A percentile compares a stretch with the other conserved stretches of the same genome.
Conservation (phyloP, 2,113 vertebrate species). For the Eurypyga helias region DNA sequence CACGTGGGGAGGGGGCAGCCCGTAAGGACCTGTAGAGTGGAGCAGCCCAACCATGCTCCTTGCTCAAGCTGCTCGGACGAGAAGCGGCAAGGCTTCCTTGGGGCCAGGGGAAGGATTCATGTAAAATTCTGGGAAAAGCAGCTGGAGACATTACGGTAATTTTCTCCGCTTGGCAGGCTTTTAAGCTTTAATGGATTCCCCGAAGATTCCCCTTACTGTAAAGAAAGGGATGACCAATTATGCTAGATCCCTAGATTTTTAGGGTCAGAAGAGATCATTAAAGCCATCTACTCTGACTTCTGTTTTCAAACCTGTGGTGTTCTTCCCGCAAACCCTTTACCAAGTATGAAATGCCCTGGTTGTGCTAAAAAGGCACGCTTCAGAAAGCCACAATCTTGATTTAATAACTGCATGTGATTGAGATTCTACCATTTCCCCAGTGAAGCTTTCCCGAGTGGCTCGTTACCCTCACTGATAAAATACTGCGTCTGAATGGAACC, state of each 20-base stretch:
- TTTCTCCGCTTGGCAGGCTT: neutral
- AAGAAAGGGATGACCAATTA: neutral
- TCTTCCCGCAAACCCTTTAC: neutral
- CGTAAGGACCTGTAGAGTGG: neutral
- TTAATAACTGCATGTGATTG: neutral
- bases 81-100: neutral
- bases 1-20: fast-evolving
- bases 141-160: neutral
- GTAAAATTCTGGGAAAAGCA: neutral
- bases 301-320: neutral
- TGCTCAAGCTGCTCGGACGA: neutral
- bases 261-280: neutral
- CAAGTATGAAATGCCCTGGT: neutral
- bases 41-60: neutral
- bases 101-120: neutral
- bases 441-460: neutral
- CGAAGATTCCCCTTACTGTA: neutral
- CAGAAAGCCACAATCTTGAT: neutral
- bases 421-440: neutral
- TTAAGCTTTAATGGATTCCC: neutral
- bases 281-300: neutral
- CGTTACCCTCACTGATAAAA: neutral
- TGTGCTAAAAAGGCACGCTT: neutral
- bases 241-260: neutral
- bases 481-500: neutral